Conservation (phyloP, 2,113 vertebrate species). For the Felis catus region F.catus_Fca126_mat1.0 CM031415.1:120166501-120167000, state of each 20-base stretch:
- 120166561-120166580: background rate
- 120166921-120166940: background rate
- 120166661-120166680: background rate
- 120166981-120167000: background rate
- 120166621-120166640: background rate
- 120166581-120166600: background rate
- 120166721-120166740: background rate
- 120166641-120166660: background rate
- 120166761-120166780: background rate
- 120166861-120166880: background rate
- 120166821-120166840: background rate
- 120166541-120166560: background rate
- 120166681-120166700: too few species aligned
- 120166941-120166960: background rate
- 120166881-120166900: background rate
- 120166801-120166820: background rate
- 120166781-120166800: background rate
- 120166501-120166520: background rate
- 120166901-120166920: background rate
- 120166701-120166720: rapidly evolving
- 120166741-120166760: background rate
- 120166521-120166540: background rate
- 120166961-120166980: background rate
- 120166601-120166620: background rate
- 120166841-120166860: background rate